Conservation (phyloP, 2,113 vertebrate genomes). For the Phodopus roborovskii region DNA sequence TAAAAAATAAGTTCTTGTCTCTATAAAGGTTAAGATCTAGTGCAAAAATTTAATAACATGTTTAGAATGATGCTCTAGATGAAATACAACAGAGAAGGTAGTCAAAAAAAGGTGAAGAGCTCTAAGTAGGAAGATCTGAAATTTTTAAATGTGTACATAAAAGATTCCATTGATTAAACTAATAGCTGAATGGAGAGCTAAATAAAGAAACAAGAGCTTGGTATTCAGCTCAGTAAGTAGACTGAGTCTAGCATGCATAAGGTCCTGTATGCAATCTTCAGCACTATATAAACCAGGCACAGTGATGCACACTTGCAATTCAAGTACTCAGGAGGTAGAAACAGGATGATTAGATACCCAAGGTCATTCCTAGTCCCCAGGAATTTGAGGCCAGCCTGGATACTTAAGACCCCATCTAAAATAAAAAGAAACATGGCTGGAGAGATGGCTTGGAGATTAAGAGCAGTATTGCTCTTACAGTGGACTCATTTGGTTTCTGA, state of each 20-base stretch:
- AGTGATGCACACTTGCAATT: background rate
- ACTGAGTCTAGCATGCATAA: background rate
- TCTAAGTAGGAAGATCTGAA: background rate
- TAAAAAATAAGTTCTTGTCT: background rate
- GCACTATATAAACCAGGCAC: background rate
- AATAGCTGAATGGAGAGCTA: background rate
- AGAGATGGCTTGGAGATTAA: background rate
- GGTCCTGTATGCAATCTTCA: background rate
- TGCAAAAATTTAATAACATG: constrained; percentile 17
- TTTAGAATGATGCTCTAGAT: background rate
- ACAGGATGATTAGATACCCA: background rate
- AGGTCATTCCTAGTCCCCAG: background rate
- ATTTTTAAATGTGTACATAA: constrained; percentile 1
- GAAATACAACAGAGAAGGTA: constrained; percentile 34
- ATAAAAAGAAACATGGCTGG: background rate
- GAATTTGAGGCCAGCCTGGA: background rate
- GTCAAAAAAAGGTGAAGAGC: background rate
- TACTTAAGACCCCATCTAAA: background rate
- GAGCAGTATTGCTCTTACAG: background rate
- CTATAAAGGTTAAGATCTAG: background rate
- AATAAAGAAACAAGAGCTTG: background rate
- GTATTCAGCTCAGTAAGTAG: background rate
- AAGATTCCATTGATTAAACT: background rate
- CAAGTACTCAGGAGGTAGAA: background rate
- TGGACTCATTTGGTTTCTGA: background rate